Percentiles rank a stretch among this genome's conserved stretches.
These are phyloP conservation scores for Oikopleura dioica DNA, from an alignment of 23 tunicate genomes.

Conservation along the genomic window DNA sequence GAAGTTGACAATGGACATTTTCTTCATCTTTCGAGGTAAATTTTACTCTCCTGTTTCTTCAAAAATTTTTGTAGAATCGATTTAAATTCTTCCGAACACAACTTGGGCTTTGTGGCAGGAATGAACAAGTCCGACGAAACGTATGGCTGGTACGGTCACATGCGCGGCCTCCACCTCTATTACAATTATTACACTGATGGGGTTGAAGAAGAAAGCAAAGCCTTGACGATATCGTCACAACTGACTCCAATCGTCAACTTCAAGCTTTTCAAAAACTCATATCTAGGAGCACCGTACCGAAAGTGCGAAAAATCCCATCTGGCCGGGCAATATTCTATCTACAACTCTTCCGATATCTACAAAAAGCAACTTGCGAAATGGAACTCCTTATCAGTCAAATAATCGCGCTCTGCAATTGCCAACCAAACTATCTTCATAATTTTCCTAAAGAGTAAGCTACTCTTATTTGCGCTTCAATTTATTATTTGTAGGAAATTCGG, in stretches of 20 bases:
- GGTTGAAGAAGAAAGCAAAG: background rate
- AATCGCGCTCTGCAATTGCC: background rate
- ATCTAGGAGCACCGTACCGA: background rate
- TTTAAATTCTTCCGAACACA: background rate
- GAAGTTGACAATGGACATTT: background rate
- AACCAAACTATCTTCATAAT: background rate
- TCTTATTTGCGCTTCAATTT: background rate
- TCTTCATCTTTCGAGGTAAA: background rate
- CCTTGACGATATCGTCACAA: background rate
- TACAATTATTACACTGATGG: background rate
- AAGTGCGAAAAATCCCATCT: background rate
- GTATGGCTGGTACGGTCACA: background rate
- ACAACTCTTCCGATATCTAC: background rate
- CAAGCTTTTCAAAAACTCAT: background rate
- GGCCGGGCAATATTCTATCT: background rate
- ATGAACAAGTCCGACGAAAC: background rate
- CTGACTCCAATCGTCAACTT: background rate
- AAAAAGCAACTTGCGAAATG: background rate
- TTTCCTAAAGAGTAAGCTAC: background rate
- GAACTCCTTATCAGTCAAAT: background rate
- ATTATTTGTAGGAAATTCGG: background rate
- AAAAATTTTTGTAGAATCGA: background rate
- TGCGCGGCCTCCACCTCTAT: background rate
- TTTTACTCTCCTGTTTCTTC: background rate
- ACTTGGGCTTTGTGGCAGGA: background rate